phyloP scores from a whole-genome alignment of 1,140 invertebrate genomes.

The Dufourea novaeangliae region DNA sequence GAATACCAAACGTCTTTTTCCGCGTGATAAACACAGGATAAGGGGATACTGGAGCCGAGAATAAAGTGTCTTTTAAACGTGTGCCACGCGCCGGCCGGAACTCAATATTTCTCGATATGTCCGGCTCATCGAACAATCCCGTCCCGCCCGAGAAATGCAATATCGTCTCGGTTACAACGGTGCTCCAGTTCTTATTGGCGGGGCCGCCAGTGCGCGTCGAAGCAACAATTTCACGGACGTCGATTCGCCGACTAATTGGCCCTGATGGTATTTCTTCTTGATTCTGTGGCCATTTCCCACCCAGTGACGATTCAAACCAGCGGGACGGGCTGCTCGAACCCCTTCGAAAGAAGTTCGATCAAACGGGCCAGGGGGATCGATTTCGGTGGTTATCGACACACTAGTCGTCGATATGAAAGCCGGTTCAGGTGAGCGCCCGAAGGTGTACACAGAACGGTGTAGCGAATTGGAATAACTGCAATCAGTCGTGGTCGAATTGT shows the following conservation, averaged over 20 bases:
- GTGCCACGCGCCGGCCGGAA: background rate
- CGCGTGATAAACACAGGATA: slow-evolving; percentile 13
- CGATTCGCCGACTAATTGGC: slow-evolving; percentile 25
- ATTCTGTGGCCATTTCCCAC: too few species aligned
- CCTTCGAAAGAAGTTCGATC: background rate
- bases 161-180: slow-evolving; percentile 33
- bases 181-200: slow-evolving; percentile 36
- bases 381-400: too few species aligned
- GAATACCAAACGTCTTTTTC: background rate
- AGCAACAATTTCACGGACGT: slow-evolving; percentile 42
- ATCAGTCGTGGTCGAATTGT: too few species aligned
- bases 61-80: slow-evolving; percentile 44
- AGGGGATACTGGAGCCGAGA: slow-evolving; percentile 15
- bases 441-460: too few species aligned
- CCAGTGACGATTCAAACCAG: slow-evolving; percentile 11
- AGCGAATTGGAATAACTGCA: too few species aligned
- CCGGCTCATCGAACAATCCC: slow-evolving; percentile 44
- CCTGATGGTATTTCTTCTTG: background rate
- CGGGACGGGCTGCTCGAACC: too few species aligned
- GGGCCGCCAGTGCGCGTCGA: background rate
- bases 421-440: too few species aligned
- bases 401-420: too few species aligned
- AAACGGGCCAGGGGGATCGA: background rate
- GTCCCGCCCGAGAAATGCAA: slow-evolving; percentile 31
- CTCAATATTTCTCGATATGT: slow-evolving; percentile 43